These are phyloP conservation scores for Hydrolagus colliei DNA, from an alignment of 2,797 vertebrate genomes.

Conservation along the genomic window DNA sequence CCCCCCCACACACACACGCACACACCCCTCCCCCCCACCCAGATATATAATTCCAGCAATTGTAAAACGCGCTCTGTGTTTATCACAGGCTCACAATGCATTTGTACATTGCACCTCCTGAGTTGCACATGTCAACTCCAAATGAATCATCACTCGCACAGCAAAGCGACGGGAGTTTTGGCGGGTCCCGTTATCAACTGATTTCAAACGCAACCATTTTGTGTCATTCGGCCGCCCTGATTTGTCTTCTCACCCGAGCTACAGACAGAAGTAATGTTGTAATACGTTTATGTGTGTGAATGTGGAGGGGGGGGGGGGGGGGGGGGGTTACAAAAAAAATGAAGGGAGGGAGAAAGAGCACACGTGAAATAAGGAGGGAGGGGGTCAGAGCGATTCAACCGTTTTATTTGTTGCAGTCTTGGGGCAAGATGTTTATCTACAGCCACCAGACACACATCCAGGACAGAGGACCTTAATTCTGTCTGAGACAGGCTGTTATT, in stretches of 20 bases:
- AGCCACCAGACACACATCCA: constrained; percentile 59
- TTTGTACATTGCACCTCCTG: too few relatives aligned
- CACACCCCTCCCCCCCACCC: too few relatives aligned
- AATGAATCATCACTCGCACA: neutral
- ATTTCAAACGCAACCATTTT: neutral
- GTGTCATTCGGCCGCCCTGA: neutral
- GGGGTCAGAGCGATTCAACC: constrained; percentile 62
- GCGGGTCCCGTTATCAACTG: neutral
- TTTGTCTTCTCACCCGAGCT: too few relatives aligned
- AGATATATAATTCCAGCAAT: too few relatives aligned
- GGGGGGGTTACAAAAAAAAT: too few relatives aligned
- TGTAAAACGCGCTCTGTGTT: too few relatives aligned
- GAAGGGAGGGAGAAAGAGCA: neutral
- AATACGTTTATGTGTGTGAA: neutral
- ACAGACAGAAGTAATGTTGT: neutral
- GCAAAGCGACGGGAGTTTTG: neutral
- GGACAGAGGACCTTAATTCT: constrained; percentile 59
- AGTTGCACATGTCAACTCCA: constrained; percentile 14
- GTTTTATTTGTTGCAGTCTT: constrained; percentile 61
- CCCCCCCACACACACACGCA: too few relatives aligned
- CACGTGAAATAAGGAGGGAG: constrained; percentile 34
- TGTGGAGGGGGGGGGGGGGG: too few relatives aligned
- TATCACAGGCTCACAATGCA: too few relatives aligned
- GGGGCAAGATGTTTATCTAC: constrained; percentile 68
- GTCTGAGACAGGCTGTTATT: constrained; percentile 67